A percentile compares a stretch with the other conserved stretches of the same genome.
phyloP scores from a whole-genome alignment of 1,140 invertebrate species.

The Drosophila lini region DNA sequence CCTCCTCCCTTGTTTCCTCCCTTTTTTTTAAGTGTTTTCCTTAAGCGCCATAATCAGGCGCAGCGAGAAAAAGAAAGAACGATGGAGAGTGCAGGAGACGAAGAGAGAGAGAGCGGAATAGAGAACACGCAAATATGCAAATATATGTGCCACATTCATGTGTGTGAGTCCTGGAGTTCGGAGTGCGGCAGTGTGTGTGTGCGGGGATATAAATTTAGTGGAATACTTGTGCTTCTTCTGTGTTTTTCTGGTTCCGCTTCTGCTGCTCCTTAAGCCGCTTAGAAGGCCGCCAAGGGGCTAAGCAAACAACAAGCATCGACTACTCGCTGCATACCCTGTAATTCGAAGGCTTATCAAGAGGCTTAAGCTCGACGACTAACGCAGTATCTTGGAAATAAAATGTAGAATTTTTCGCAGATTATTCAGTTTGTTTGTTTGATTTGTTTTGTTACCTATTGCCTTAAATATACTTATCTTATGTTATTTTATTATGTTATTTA shows the following conservation, averaged over 20 bases:
- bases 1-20: background rate
- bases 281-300: conserved; percentile 66
- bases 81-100: background rate
- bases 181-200: conserved; percentile 26
- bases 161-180: conserved; percentile 35
- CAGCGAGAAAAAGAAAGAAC: conserved; percentile 50
- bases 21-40: conserved; percentile 77
- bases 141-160: conserved; percentile 52
- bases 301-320: conserved; percentile 65
- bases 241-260: conserved; percentile 32
- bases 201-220: conserved; percentile 38
- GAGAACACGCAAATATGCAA: conserved; percentile 81
- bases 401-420: background rate
- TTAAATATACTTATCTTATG: too few species aligned
- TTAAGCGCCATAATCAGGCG: conserved; percentile 82
- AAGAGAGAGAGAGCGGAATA: conserved; percentile 50
- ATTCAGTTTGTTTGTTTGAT: too few species aligned
- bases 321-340: conserved; percentile 48
- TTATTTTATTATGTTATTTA: too few species aligned
- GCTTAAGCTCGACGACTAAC: too few species aligned
- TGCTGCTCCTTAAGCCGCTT: conserved; percentile 76
- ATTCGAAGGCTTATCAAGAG: background rate
- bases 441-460: too few species aligned
- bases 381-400: background rate
- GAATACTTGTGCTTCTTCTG: conserved; percentile 44